phyloP scores from a whole-genome alignment of 2,797 vertebrate genomes.

The Hypotaenidia okinawae region DNA sequence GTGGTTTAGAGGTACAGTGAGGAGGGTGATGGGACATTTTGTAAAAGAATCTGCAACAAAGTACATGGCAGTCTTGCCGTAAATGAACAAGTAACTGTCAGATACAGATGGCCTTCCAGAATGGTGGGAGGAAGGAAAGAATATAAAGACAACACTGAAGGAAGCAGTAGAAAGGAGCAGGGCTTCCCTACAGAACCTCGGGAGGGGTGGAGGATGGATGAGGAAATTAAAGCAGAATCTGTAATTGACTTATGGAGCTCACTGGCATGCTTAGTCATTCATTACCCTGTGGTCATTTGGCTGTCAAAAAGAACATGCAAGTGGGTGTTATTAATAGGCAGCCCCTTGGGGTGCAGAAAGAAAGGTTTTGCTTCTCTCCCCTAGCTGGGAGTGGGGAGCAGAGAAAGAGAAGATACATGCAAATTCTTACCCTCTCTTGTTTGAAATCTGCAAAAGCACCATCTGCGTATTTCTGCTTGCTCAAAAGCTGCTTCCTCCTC shows the following conservation, averaged over 20 bases:
- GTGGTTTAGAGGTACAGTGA: background rate
- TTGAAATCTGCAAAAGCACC: slow-evolving; percentile 85
- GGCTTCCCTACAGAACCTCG: slow-evolving; percentile 24
- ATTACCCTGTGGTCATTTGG: slow-evolving; percentile 70
- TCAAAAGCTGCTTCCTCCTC: slow-evolving; percentile 90
- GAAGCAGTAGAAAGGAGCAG: slow-evolving; percentile 36
- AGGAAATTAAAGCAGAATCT: slow-evolving; percentile 71
- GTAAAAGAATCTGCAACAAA: slow-evolving; percentile 7
- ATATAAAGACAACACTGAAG: slow-evolving; percentile 49
- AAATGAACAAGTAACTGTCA: slow-evolving; percentile 46
- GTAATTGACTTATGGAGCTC: slow-evolving; percentile 74
- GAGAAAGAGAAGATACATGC: slow-evolving; percentile 55
- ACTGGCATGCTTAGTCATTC: slow-evolving; percentile 73
- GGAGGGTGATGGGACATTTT: background rate
- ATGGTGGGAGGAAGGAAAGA: slow-evolving; percentile 43
- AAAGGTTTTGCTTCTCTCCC: background rate
- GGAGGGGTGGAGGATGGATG: slow-evolving; percentile 42
- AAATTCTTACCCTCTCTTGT: slow-evolving; percentile 89
- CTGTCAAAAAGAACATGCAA: slow-evolving; percentile 74
- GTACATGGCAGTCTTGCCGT: slow-evolving; percentile 31
- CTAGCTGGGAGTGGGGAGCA: background rate
- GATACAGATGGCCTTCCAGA: slow-evolving; percentile 52
- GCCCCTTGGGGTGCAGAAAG: too few relatives aligned
- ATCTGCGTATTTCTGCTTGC: slow-evolving; percentile 87
- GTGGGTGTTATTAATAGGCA: slow-evolving; percentile 55